Evolutionary conservation across 64 coral and sea anemone species (phyloP), one percentile per base, ranked within the genome.

Genomic region (Pocillopora verrucosa): DNA sequence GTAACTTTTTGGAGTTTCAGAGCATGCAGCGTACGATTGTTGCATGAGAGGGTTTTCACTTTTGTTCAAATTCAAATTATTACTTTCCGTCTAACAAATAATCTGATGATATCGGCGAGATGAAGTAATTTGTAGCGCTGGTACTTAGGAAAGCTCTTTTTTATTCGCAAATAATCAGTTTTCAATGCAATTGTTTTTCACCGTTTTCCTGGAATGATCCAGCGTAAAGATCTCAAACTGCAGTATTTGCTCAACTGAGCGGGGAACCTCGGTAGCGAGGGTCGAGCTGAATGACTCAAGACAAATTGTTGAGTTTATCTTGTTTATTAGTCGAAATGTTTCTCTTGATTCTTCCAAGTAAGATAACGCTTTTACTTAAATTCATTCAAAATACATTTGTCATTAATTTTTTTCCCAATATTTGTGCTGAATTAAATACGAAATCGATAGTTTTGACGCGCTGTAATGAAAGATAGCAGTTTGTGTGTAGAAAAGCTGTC

Each of bases 11-110:
- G 61, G 13, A 34, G 22, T 81, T 62, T 57, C 60, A 34, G 34
- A 83, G 51, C 60, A 83, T 67, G 60, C 56, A 62, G 79, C 13
- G 61, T 70, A 17, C 30, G 35, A 11, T 62, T 45, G 41, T 51
- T 51, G 41, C 41, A 7, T 51, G 3, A 51, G 41, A 51, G 41
- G 41, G 41, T 51, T 51, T 51, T 51, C 41, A 51, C 41, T 58
- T 70, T 85, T 51, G 82, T 85, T 72, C 72, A 37, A 85, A 72
- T 85, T 85, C 9, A 72, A 83, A 83, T 83, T 83, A 56, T 85
- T 36, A 85, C 63, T 85, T 85, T 65, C 56, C 65, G 67, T 72
- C 63, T 56, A 85, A 72, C 82, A 85, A 85, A 72, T 41, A 11
- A 70, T 70, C 5, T 10, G 67, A 19, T 85, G 37, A 85, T 72